Evolutionary conservation across 2,797 vertebrate genomes (phyloP).

Genomic region (Cetoscarus ocellatus): DNA sequence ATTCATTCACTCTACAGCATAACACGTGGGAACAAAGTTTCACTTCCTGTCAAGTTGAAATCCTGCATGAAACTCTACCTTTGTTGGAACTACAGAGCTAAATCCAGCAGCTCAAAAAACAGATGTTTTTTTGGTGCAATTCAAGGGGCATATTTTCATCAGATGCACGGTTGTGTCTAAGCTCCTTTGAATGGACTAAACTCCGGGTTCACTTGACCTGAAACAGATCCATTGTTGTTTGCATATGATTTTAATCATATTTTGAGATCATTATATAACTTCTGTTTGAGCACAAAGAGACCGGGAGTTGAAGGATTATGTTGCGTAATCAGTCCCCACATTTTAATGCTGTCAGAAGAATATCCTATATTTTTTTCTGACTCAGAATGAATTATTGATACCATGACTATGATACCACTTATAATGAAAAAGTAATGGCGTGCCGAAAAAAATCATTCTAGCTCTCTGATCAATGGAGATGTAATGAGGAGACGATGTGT

Average conservation of each 20-base stretch:
- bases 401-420: conserved; percentile 64
- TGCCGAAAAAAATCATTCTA: conserved; percentile 38
- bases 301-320: conserved; percentile 63
- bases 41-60: conserved; percentile 7
- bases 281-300: conserved; percentile 62
- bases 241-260: conserved; percentile 55
- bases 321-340: conserved; percentile 70
- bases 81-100: neutral
- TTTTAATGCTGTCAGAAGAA: conserved; percentile 70
- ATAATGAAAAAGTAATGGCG: conserved; percentile 72
- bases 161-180: neutral
- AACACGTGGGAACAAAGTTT: neutral
- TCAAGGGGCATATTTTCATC: neutral
- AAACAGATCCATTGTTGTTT: conserved; percentile 49
- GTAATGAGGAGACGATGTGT: conserved; percentile 8
- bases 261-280: conserved; percentile 70
- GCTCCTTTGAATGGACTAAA: conserved; percentile 8
- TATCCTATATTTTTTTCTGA: conserved; percentile 58
- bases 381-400: conserved; percentile 70
- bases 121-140: neutral
- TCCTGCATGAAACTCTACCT: neutral
- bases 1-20: neutral
- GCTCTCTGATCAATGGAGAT: conserved; percentile 50
- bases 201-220: conserved; percentile 16
- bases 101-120: neutral